A percentile compares a stretch with the other conserved stretches of the same genome.
phyloP scores from a whole-genome alignment of 1,140 invertebrate genomes.

The Coenobita brevimanus region DNA sequence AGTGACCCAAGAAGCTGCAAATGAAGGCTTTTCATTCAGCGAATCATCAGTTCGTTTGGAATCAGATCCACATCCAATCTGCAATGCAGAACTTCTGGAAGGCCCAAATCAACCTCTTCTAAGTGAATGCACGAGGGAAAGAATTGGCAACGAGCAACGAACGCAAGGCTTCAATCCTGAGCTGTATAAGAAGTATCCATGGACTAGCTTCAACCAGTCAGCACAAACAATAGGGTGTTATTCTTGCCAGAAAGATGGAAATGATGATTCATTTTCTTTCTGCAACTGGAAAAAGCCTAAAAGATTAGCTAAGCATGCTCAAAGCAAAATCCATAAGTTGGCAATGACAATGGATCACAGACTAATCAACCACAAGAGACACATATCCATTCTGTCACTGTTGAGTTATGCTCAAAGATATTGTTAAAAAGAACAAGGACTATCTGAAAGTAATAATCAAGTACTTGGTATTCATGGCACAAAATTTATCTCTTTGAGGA shows the following conservation, averaged over 20 bases:
- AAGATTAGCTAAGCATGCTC: slow-evolving; percentile 27
- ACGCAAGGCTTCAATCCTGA: slow-evolving; percentile 22
- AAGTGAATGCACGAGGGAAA: slow-evolving; percentile 14
- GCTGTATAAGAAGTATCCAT: slow-evolving; percentile 29
- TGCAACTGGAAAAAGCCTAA: slow-evolving; percentile 19
- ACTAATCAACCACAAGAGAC: background rate
- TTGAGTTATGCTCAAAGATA: slow-evolving; percentile 14
- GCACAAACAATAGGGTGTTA: slow-evolving; percentile 13
- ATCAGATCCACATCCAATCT: slow-evolving; percentile 2
- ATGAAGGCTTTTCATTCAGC: background rate
- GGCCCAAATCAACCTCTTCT: slow-evolving; percentile 28
- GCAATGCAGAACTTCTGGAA: background rate
- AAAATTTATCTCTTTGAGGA: slow-evolving; percentile 9
- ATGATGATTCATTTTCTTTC: slow-evolving; percentile 32
- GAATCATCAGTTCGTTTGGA: slow-evolving; percentile 21
- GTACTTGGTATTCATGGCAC: slow-evolving; percentile 15
- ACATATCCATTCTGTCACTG: slow-evolving; percentile 13
- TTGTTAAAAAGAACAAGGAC: slow-evolving; percentile 24
- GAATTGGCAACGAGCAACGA: slow-evolving; percentile 10
- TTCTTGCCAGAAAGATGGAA: too few relatives aligned
- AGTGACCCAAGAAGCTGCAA: background rate
- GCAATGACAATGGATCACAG: slow-evolving; percentile 29
- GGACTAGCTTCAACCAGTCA: slow-evolving; percentile 25
- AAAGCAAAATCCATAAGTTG: slow-evolving; percentile 29
- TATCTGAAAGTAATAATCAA: slow-evolving; percentile 31